Conservation (phyloP, 2,888 invertebrate genomes). For the Argyresthia albistria region DNA sequence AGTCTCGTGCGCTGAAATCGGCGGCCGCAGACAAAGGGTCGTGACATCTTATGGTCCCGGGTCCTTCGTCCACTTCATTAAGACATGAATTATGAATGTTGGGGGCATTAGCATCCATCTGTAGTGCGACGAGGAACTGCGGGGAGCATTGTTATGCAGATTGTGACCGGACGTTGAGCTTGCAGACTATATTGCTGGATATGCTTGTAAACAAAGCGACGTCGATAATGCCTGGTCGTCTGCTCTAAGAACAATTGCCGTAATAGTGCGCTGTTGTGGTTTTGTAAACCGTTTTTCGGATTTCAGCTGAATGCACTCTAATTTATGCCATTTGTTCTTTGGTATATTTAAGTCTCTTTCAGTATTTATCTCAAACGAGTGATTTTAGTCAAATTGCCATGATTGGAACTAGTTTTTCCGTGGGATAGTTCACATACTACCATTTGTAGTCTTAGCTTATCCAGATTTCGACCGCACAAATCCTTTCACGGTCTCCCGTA, state of each 20-base stretch:
- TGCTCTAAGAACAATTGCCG: background rate
- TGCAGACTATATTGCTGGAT: constrained; percentile 27
- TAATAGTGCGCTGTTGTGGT: background rate
- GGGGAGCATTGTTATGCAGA: constrained; percentile 66
- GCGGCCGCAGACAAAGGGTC: constrained; percentile 23
- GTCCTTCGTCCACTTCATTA: constrained; percentile 50
- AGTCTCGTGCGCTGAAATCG: background rate
- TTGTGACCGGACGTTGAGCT: constrained; percentile 54
- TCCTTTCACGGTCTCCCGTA: background rate
- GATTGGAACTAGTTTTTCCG: too few relatives aligned
- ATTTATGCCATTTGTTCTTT: too few relatives aligned
- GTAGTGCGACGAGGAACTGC: constrained; percentile 34
- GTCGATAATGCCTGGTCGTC: background rate
- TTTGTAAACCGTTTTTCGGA: too few relatives aligned
- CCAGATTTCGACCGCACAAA: background rate
- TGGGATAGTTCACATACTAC: too few relatives aligned
- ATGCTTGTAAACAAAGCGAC: constrained; percentile 44
- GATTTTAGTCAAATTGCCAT: too few relatives aligned
- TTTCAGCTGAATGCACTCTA: too few relatives aligned
- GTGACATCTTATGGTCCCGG: constrained; percentile 14
- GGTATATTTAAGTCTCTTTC: too few relatives aligned
- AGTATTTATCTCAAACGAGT: too few relatives aligned
- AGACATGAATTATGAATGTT: constrained; percentile 64
- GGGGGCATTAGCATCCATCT: constrained; percentile 61
- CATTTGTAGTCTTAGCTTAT: too few relatives aligned